These are phyloP conservation scores for Drosophila prolongata DNA, from an alignment of 2,888 invertebrate species.

Conservation along the genomic window DNA sequence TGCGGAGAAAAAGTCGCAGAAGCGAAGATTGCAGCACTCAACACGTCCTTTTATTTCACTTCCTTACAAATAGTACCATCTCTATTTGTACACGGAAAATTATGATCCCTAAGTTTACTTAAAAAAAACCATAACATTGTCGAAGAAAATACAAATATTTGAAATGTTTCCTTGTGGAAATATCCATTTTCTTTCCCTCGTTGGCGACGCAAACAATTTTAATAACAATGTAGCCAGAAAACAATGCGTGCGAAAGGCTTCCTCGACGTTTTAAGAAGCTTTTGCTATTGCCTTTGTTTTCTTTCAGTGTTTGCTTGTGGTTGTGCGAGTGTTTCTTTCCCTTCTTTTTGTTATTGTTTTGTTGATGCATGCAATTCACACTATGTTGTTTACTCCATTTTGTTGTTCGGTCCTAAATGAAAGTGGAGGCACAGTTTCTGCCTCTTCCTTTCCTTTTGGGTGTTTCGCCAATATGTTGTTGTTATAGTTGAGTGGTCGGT, in stretches of 20 bases:
- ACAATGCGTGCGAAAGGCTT: constrained; percentile 6
- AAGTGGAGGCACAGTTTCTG: background rate
- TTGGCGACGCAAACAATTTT: background rate
- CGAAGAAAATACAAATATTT: background rate
- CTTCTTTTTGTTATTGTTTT: constrained; percentile 7
- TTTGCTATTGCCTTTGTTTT: constrained; percentile 29
- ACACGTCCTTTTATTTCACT: constrained; percentile 27
- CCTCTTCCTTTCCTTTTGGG: background rate
- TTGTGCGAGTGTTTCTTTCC: constrained; percentile 3
- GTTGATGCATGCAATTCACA: constrained; percentile 4
- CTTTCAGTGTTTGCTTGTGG: constrained; percentile 12
- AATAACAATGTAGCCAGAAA: constrained; percentile 18
- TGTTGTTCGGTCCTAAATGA: background rate
- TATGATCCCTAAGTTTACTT: no score
- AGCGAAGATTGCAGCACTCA: constrained; percentile 47
- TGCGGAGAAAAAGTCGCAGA: constrained; percentile 16
- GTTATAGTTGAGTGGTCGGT: background rate
- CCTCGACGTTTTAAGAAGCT: constrained; percentile 4
- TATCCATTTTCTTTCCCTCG: background rate
- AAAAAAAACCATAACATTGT: background rate
- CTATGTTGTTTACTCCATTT: background rate
- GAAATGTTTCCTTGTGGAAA: background rate
- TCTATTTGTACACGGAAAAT: constrained; percentile 1
- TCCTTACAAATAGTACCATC: background rate
- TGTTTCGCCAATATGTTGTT: no score